A percentile compares a stretch with the other conserved stretches of the same genome.
These are phyloP conservation scores for Chelon labrosus DNA, from an alignment of 2,797 vertebrate species.

Conservation along the genomic window DNA sequence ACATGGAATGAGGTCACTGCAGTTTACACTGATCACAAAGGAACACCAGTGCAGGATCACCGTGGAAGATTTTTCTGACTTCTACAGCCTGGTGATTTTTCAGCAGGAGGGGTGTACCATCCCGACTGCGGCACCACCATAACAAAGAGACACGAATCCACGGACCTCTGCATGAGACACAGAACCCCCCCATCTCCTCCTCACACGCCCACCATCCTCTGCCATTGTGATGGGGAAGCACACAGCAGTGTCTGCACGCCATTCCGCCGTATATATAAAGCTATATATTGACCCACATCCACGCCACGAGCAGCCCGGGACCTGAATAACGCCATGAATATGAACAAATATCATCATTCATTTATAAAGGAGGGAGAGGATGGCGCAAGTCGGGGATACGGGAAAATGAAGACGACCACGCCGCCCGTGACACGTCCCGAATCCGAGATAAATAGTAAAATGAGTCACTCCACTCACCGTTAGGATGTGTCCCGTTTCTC, in stretches of 20 bases:
- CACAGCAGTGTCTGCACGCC: neutral
- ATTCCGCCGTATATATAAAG: neutral
- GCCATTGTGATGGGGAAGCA: slow-evolving; percentile 42
- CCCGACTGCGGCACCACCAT: slow-evolving; percentile 80
- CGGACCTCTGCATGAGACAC: slow-evolving; percentile 60
- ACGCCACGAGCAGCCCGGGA: neutral
- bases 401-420: slow-evolving; percentile 3
- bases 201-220: slow-evolving; percentile 68
- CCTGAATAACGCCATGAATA: slow-evolving; percentile 18
- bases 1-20: neutral
- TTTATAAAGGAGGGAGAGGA: slow-evolving; percentile 4
- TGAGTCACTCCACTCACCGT: slow-evolving; percentile 62
- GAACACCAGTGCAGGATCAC: neutral
- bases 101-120: slow-evolving; percentile 57
- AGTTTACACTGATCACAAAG: neutral
- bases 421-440: slow-evolving; percentile 41
- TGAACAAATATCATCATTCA: slow-evolving; percentile 34
- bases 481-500: slow-evolving; percentile 46
- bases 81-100: neutral
- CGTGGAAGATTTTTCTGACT: neutral
- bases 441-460: slow-evolving; percentile 8
- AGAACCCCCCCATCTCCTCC: neutral
- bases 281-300: slow-evolving; percentile 40
- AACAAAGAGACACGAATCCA: slow-evolving; percentile 79
- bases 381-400: slow-evolving; percentile 35